A percentile compares a stretch with the other conserved stretches of the same genome.
Evolutionary conservation across 2,113 vertebrate genomes (phyloP).

Genomic region (Dasyurus viverrinus): DNA sequence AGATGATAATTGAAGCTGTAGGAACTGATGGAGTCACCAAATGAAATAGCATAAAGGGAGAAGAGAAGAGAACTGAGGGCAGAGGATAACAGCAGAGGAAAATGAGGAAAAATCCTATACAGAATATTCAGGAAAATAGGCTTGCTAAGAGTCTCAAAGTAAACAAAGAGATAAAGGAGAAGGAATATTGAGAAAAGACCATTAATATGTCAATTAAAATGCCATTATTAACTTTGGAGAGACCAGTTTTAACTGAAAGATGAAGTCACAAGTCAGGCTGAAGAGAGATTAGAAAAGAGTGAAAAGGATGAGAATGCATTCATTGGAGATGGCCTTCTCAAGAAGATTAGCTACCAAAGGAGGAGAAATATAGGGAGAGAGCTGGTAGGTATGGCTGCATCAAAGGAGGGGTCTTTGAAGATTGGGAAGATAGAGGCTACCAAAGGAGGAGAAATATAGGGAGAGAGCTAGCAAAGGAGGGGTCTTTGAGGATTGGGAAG

Average conservation of each 20-base stretch:
- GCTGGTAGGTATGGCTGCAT: neutral
- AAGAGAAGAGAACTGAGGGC: neutral
- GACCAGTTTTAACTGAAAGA: neutral
- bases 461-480: neutral
- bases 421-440: neutral
- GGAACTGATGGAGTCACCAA: neutral
- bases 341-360: neutral
- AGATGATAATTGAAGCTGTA: neutral
- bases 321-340: neutral
- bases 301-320: neutral
- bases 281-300: neutral
- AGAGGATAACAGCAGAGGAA: neutral
- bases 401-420: neutral
- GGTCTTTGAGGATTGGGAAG: neutral
- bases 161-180: neutral
- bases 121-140: neutral
- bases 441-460: neutral
- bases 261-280: neutral
- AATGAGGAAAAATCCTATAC: neutral
- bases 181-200: neutral
- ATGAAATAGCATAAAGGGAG: neutral
- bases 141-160: neutral
- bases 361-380: neutral
- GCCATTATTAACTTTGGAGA: neutral
- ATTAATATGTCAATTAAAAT: neutral